Evolutionary conservation across 2,797 vertebrate species (phyloP), one percentile per base, ranked within the genome.

Genomic region (Acanthurus tractus): DNA sequence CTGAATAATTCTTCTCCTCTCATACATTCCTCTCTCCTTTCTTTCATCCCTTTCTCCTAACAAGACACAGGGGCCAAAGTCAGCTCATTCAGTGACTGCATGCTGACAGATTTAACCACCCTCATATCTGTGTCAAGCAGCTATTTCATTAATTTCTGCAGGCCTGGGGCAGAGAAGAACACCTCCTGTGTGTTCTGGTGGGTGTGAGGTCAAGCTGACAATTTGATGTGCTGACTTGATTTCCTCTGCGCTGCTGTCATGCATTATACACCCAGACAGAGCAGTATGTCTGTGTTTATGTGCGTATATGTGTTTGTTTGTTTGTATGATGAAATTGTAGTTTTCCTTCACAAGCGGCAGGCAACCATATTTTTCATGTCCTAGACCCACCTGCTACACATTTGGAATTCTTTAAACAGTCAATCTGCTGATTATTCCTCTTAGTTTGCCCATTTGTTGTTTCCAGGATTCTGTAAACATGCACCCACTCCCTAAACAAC

Each of bases 101-200:
- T 29, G 81, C 84, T 83, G 89, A 90, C 82, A 83, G 83, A 86
- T 68, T 80, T 67, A 89, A 65, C 70, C 79, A 63, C 69, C 69
- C 63, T 82, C 80, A 78, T 78, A 65, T 90, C 80, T 83, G 75
- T 86, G 87, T 88, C 87, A 85, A 77, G 83, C 71, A 88, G 85
- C 76, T 83, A 86, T 89, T 91, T 90, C 85, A 63, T 91, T 86
- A 70, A 83, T 88, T 74, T 75, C 73, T 76, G 64, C 38, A 1
- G 67, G 74, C 53, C 57, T 12, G 34, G 36, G 61, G 69, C 36
- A 63, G 56, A 83, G 77, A 61, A 70, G 79, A 85, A 70, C 78
- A 59, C 63, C 81, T 82, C 62, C 78, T 61, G 66, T 67, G 78
- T 78, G 71, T 84, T 69, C 52, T 55, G 22, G 65, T 3, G 52